Base-by-base conservation (phyloP, 2,113 vertebrate species). In the Alligator sinensis region DNA sequence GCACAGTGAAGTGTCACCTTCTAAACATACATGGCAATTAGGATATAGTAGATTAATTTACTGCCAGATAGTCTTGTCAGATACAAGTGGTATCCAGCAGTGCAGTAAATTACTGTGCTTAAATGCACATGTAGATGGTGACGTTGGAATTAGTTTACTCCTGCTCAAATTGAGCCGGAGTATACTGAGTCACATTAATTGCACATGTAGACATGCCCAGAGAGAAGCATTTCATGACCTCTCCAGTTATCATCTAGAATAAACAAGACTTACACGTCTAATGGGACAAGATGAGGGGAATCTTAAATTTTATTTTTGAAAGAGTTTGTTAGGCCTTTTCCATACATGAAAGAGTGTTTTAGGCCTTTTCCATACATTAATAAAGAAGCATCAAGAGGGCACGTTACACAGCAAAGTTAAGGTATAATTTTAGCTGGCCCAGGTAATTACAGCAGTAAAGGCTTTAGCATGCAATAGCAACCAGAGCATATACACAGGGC, bases 261-360 rank as follows among this genome's bases (percentile, higher is more conserved):
- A 84, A 75, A 84, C n/a, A 64, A 88, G 5, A 14, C n/a, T 61
- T 38, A 83, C 77, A 90, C 94, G 92, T 94, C 84, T 90, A 61
- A 59, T 30, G 6, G 22, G 77, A 64, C 93, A 82, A 61, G 30
- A 94, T 27, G 19, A 61, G 28, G 61, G n/a, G 91, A 80, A 94
- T 82, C 13, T 47, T 70, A 76, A 80, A 91, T 64, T 89, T 47
- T 86, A 27, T 55, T 55, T 75, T 25, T 11, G 27, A 13, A 61
- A 19, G 24, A 24, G 19, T 61, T 8, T 72, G 34, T 70, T 30
- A 70, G 68, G 58, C 30, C 58, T 77, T 78, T 19, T 58, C 58
- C 13, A 14, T 61, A 61, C 15, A 38, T 88, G 27, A 13, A 61
- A 19, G 24, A 24, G 19, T 61, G 19, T 72, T 70, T 70, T 30